A percentile compares a stretch with the other conserved stretches of the same genome.
These are phyloP conservation scores for Pachycephus smyrnensis DNA, from an alignment of 2,888 invertebrate genomes.

Conservation along the genomic window DNA sequence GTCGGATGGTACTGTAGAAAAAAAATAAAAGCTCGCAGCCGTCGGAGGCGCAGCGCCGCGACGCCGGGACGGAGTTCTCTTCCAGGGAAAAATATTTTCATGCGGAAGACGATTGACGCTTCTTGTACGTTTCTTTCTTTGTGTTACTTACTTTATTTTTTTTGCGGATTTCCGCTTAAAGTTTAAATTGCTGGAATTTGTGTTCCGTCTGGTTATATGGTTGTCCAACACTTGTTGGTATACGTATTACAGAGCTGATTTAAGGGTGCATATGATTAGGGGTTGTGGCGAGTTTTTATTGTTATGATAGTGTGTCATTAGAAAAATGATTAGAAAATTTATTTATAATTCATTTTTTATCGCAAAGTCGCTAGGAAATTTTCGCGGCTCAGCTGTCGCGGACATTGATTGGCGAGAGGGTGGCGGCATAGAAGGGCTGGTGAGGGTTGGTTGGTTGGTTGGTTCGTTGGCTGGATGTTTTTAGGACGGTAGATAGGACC, in stretches of 20 bases:
- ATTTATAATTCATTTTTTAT: not conserved
- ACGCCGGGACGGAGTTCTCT: not conserved
- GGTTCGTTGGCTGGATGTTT: conserved; percentile 60
- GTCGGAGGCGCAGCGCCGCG: not conserved
- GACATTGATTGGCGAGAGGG: conserved; percentile 64
- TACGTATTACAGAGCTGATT: not conserved
- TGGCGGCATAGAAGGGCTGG: conserved; percentile 25
- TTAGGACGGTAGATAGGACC: conserved; percentile 65
- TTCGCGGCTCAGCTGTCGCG: conserved; percentile 47
- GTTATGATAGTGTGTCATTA: not conserved
- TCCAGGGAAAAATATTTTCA: not conserved
- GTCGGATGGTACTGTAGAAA: not conserved
- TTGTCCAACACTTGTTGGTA: not conserved
- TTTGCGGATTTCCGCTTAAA: not conserved
- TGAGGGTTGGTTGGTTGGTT: conserved; percentile 28
- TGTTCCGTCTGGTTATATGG: not conserved
- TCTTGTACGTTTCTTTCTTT: not conserved
- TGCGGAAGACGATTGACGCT: not conserved
- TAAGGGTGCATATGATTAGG: not conserved
- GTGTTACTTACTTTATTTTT: not conserved
- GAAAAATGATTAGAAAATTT: not conserved
- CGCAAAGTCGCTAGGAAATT: conserved; percentile 47
- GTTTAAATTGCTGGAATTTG: not conserved
- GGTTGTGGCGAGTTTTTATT: not conserved
- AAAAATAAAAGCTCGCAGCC: not conserved